Conservation (phyloP, 2,888 invertebrate species). For the Pheosia tremula region DNA sequence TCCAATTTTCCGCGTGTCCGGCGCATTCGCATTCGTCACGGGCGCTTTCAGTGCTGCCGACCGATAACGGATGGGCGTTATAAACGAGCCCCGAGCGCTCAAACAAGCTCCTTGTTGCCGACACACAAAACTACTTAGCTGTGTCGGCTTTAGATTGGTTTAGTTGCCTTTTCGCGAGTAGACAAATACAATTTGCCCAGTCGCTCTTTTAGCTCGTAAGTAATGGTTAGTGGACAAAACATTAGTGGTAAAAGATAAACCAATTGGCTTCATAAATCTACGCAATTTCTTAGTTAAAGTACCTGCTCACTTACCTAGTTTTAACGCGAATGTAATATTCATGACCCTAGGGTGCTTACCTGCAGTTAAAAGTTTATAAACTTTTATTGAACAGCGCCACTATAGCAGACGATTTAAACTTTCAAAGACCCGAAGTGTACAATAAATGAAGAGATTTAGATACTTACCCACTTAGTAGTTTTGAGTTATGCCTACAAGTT, state of each 20-base stretch:
- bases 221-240: background rate
- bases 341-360: no score
- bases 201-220: background rate
- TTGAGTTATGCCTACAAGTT: no score
- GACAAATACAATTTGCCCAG: background rate
- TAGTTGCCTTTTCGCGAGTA: slow-evolving; percentile 11
- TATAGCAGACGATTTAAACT: no score
- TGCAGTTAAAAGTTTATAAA: no score
- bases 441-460: no score
- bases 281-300: no score
- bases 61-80: slow-evolving; percentile 35
- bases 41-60: slow-evolving; percentile 29
- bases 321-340: background rate
- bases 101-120: slow-evolving; percentile 19
- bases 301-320: background rate
- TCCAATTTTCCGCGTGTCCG: slow-evolving; percentile 61
- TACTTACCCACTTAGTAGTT: no score
- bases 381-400: no score
- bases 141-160: slow-evolving; percentile 32
- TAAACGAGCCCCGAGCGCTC: slow-evolving; percentile 31
- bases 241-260: background rate
- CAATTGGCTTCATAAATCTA: no score
- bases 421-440: no score
- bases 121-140: slow-evolving; percentile 13
- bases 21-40: slow-evolving; percentile 52